Percentiles rank a stretch among this genome's conserved stretches.
Evolutionary conservation across 2,797 vertebrate genomes (phyloP).

Genomic region (Antennarius maculatus): DNA sequence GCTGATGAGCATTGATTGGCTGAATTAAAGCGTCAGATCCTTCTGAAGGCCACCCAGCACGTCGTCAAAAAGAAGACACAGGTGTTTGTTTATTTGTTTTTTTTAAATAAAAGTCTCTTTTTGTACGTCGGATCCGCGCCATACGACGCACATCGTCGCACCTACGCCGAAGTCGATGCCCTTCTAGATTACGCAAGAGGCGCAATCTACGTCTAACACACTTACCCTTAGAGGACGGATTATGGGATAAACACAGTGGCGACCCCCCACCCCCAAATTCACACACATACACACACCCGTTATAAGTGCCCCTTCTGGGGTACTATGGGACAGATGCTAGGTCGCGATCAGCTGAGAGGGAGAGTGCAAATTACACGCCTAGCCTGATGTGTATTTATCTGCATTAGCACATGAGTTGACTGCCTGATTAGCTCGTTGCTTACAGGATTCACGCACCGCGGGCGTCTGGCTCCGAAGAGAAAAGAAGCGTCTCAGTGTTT

Average conservation of each 20-base stretch:
- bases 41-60: constrained; percentile 63
- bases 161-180: constrained; percentile 69
- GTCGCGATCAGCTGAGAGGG: constrained; percentile 50
- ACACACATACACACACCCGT: constrained; percentile 4
- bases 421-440: constrained; percentile 66
- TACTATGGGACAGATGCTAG: constrained; percentile 52
- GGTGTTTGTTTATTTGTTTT: constrained; percentile 6
- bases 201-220: constrained; percentile 78
- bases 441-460: constrained; percentile 48
- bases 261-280: constrained; percentile 42
- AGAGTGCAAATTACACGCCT: constrained; percentile 26
- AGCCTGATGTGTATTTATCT: constrained; percentile 64
- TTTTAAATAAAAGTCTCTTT: background rate
- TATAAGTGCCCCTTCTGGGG: constrained; percentile 41
- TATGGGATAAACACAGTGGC: constrained; percentile 74
- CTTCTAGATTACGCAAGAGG: constrained; percentile 77
- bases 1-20: constrained; percentile 70
- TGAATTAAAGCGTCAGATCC: constrained; percentile 79
- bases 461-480: constrained; percentile 16
- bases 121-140: background rate
- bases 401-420: constrained; percentile 69
- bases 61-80: background rate
- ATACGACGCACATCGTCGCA: constrained; percentile 17
- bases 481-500: constrained; percentile 11
- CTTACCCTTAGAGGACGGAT: constrained; percentile 76